Base-by-base conservation (phyloP, 2,113 vertebrate genomes). In the Sporophila hypoxantha region DNA sequence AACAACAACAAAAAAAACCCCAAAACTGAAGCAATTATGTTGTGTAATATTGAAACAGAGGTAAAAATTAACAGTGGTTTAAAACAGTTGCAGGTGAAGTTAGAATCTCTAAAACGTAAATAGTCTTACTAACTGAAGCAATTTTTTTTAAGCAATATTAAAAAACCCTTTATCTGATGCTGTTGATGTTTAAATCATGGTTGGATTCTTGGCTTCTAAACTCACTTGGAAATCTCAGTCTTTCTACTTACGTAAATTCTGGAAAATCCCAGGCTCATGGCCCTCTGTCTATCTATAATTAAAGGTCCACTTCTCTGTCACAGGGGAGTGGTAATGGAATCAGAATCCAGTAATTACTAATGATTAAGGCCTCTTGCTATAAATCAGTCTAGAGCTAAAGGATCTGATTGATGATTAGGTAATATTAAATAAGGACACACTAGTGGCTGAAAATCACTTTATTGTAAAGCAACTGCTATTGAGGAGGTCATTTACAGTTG, bases 41-140 rank as follows among this genome's bases (percentile, higher is more conserved):
- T 95, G 85, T 11, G 15, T 70, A 94, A 95, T 94, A 68, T 95
- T 93, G 84, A 85, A 94, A 84, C 75, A 88, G n/a, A 53, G 88
- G 73, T 95, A 91, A 95, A 93, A 87, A 91, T 92, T 94, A 95
- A 93, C 83, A 60, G 71, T 56, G 47, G 17, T 73, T 62, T 76
- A 47, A 70, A 87, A 32, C 17, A 55, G 19, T 34, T 87, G 56
- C 19, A 41, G 26, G 37, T 94, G 49, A 91, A 80, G 41, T 55
- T 67, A 14, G 23, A 87, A 41, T 68, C 61, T 61, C 20, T 56
- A 49, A 87, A 84, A 7, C 0, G 2, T 15, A 27, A 46, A 22
- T 26, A 26, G 22, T 41, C 26, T 30, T 57, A 56, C 5, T 47
- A 60, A 56, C 15, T 50, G 42, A 1, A 52, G 15, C 9, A 18